These are phyloP conservation scores for Andrena fulva DNA, from an alignment of 2,888 invertebrate genomes.

Conservation along the genomic window DNA sequence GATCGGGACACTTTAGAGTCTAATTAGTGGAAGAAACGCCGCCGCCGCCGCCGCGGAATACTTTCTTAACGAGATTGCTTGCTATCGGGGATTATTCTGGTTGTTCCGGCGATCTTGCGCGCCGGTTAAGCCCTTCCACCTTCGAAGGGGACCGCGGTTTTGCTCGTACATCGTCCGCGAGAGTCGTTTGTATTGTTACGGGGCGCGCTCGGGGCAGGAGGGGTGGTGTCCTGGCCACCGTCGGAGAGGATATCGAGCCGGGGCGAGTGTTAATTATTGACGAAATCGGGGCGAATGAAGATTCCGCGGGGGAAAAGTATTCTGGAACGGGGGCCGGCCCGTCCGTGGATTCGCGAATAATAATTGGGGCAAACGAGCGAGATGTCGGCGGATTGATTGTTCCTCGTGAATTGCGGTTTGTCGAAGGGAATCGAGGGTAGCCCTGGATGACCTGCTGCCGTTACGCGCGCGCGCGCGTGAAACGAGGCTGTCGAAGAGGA, in stretches of 20 bases:
- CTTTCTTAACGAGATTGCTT: constrained; percentile 79
- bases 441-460: no score
- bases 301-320: constrained; percentile 9
- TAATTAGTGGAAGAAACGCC: constrained; percentile 76
- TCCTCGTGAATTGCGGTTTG: background rate
- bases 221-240: background rate
- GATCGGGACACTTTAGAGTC: constrained; percentile 73
- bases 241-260: background rate
- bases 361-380: constrained; percentile 22
- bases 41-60: constrained; percentile 69
- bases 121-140: constrained; percentile 56
- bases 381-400: constrained; percentile 7
- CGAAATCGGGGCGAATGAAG: constrained; percentile 9
- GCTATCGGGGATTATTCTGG: constrained; percentile 72
- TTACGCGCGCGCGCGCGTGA: background rate
- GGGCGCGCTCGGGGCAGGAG: constrained; percentile 1
- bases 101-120: constrained; percentile 60
- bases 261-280: constrained; percentile 11
- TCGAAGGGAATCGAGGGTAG: background rate
- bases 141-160: constrained; percentile 18
- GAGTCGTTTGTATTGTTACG: constrained; percentile 49
- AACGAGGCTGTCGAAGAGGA: background rate
- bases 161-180: constrained; percentile 43
- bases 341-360: background rate
- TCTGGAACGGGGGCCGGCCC: background rate